Evolutionary conservation across 2,113 vertebrate species (phyloP).

Genomic region (Psittacara wagleri): DNA sequence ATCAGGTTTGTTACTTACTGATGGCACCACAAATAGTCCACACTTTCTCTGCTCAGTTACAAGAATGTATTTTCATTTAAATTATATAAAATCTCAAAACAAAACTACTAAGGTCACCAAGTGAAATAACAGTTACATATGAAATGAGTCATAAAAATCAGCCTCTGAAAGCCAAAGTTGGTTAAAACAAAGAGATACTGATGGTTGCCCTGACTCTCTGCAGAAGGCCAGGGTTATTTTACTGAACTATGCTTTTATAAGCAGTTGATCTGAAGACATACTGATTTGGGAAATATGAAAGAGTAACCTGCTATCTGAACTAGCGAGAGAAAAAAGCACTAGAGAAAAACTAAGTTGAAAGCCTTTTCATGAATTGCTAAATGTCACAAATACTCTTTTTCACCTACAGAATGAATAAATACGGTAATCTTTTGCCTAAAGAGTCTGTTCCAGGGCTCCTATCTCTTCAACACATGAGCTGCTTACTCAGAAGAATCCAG

Average conservation of each 20-base stretch:
- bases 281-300: neutral
- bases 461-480: neutral
- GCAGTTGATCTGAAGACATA: neutral
- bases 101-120: neutral
- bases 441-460: neutral
- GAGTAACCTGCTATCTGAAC: neutral
- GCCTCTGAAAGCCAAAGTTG: neutral
- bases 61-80: neutral
- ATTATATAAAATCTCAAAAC: neutral
- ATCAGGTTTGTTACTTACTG: neutral
- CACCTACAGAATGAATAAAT: neutral
- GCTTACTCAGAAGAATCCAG: neutral
- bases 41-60: neutral
- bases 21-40: neutral
- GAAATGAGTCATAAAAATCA: neutral
- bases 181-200: neutral
- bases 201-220: neutral
- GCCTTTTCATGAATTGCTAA: neutral
- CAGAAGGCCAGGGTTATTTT: neutral
- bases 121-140: neutral
- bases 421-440: neutral
- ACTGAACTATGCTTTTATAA: neutral
- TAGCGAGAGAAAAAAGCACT: neutral
- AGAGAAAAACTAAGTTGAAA: neutral
- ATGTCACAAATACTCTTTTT: neutral